phyloP scores from a whole-genome alignment of 1,140 invertebrate genomes.

The Pantala flavescens region DNA sequence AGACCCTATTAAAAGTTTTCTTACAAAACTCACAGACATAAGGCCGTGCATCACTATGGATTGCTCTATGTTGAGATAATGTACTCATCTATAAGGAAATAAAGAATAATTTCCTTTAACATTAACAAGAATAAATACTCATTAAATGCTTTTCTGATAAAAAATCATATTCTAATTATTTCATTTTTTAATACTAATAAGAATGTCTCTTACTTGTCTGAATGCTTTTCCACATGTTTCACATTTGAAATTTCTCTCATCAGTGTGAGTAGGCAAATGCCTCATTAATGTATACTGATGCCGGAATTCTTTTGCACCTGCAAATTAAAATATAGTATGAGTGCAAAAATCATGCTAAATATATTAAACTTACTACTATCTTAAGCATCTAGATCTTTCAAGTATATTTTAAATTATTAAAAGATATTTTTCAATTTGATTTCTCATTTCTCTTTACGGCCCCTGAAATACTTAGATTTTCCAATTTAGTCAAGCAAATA shows the following conservation, averaged over 20 bases:
- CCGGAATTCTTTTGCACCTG: conserved; percentile 56
- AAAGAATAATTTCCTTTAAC: not conserved
- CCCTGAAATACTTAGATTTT: no score
- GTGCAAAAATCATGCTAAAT: no score
- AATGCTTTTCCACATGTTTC: conserved; percentile 69
- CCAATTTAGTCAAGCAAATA: no score
- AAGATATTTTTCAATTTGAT: conserved; percentile 15
- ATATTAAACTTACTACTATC: no score
- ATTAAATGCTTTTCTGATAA: no score
- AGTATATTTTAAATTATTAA: not conserved
- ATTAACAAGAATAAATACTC: no score
- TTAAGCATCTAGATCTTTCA: no score
- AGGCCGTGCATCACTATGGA: conserved; percentile 56
- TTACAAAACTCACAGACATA: conserved; percentile 61
- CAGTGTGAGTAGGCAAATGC: conserved; percentile 71
- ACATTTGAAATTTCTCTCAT: conserved; percentile 73
- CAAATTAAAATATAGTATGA: not conserved
- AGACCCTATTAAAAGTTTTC: conserved; percentile 64
- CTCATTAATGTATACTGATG: conserved; percentile 67
- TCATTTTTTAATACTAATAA: no score
- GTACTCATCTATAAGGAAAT: conserved; percentile 42
- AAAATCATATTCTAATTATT: no score
- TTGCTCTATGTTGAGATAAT: conserved; percentile 59
- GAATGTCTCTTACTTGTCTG: conserved; percentile 50
- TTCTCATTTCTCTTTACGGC: no score